Evolutionary conservation across 2,113 vertebrate species (phyloP).

Genomic region (Indri indri): DNA sequence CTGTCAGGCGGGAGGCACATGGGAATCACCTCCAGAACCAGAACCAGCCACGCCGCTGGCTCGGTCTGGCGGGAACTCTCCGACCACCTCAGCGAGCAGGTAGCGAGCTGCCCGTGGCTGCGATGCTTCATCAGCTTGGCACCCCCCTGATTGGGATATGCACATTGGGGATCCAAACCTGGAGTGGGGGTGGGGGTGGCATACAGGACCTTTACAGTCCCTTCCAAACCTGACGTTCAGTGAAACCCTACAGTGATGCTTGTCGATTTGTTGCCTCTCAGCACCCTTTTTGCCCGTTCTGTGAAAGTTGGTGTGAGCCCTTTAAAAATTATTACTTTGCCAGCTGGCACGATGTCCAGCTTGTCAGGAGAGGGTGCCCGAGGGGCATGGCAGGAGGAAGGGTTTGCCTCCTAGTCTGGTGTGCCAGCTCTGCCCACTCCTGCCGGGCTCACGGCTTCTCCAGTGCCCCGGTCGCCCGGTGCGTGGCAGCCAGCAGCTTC

Average conservation of each 20-base stretch:
- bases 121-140: background rate
- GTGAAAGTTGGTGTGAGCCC: background rate
- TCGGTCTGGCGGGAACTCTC: background rate
- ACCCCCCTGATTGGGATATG: background rate
- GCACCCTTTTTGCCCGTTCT: background rate
- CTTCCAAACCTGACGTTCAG: background rate
- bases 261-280: accelerated
- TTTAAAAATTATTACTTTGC: background rate
- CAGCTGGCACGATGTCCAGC: background rate
- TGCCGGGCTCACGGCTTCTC: background rate
- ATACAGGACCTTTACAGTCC: background rate
- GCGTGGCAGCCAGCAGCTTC: background rate
- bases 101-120: background rate
- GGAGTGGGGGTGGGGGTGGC: too few relatives aligned
- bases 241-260: background rate
- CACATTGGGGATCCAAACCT: background rate
- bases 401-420: background rate
- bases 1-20: accelerated
- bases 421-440: background rate
- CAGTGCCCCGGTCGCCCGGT: background rate
- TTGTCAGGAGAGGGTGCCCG: background rate
- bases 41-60: background rate
- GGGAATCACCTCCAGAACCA: accelerated
- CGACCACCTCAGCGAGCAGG: background rate
- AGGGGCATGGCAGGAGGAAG: background rate